Evolutionary conservation across 1,140 invertebrate genomes (phyloP).

Genomic region (Babylonia areolata): DNA sequence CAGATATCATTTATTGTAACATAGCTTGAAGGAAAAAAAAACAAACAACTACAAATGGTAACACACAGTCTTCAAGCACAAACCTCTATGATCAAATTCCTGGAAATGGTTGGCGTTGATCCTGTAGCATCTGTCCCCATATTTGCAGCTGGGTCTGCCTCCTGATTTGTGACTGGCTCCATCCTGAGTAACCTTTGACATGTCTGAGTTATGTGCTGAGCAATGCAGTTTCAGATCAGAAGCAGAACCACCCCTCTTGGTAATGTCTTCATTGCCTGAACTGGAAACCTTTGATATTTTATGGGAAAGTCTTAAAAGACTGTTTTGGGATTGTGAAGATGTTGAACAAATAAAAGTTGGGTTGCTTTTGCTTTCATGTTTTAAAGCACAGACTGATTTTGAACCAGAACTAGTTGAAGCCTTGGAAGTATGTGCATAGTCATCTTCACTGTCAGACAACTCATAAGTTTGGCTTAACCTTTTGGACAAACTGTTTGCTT

Average conservation of each 20-base stretch:
- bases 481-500: not conserved
- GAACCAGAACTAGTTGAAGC: too few species aligned
- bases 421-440: not conserved
- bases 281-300: not conserved
- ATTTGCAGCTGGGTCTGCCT: slow-evolving; percentile 52
- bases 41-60: too few species aligned
- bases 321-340: not conserved
- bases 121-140: slow-evolving; percentile 63
- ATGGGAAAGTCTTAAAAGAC: not conserved
- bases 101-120: slow-evolving; percentile 64
- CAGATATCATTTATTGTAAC: too few species aligned
- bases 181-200: not conserved
- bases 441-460: not conserved
- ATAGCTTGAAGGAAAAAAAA: too few species aligned
- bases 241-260: not conserved
- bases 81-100: slow-evolving; percentile 55
- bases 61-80: too few species aligned
- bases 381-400: not conserved
- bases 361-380: not conserved
- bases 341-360: not conserved
- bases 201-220: not conserved
- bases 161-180: not conserved
- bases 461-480: not conserved
- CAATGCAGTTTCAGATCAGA: too few species aligned
- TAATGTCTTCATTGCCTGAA: not conserved